phyloP scores from a whole-genome alignment of 2,113 vertebrate genomes.

The Ictalurus punctatus region DNA sequence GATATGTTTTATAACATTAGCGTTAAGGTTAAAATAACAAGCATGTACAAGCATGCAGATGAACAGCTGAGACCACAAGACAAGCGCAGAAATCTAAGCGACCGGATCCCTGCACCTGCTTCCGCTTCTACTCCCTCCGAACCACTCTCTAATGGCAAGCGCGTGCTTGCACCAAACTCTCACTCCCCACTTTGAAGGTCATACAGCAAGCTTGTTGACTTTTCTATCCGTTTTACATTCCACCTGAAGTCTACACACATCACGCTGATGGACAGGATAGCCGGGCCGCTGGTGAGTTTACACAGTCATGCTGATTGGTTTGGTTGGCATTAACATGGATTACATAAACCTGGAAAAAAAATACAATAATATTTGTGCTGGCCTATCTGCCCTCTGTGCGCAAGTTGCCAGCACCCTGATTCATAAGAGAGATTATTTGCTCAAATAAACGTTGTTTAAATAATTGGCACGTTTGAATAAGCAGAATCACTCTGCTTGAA shows the following conservation, averaged over 20 bases:
- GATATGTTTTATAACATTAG: neutral
- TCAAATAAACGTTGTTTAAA: slow-evolving; percentile 79
- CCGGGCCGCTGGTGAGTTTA: slow-evolving; percentile 59
- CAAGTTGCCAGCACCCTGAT: slow-evolving; percentile 63
- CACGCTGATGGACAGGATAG: slow-evolving; percentile 52
- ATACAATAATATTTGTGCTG: slow-evolving; percentile 72
- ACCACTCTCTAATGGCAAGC: neutral
- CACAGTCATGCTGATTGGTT: slow-evolving; percentile 73
- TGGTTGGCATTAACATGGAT: slow-evolving; percentile 73
- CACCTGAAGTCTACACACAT: slow-evolving; percentile 38
- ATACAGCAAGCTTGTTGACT: slow-evolving; percentile 46
- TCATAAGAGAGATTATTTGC: slow-evolving; percentile 78
- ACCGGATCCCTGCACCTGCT: neutral
- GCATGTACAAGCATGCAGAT: neutral
- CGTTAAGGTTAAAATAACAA: neutral
- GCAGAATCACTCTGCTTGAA: slow-evolving; percentile 73
- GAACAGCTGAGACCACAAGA: neutral
- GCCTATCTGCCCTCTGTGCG: slow-evolving; percentile 59
- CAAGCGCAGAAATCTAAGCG: neutral
- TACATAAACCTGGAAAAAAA: slow-evolving; percentile 68
- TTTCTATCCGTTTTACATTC: slow-evolving; percentile 51
- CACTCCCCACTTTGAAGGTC: slow-evolving; percentile 47
- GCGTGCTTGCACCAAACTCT: neutral
- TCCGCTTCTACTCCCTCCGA: neutral
- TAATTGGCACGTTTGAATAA: slow-evolving; percentile 75